These are phyloP conservation scores for Ciona savignyi DNA, from an alignment of 23 tunicate species.

Conservation along the genomic window DNA sequence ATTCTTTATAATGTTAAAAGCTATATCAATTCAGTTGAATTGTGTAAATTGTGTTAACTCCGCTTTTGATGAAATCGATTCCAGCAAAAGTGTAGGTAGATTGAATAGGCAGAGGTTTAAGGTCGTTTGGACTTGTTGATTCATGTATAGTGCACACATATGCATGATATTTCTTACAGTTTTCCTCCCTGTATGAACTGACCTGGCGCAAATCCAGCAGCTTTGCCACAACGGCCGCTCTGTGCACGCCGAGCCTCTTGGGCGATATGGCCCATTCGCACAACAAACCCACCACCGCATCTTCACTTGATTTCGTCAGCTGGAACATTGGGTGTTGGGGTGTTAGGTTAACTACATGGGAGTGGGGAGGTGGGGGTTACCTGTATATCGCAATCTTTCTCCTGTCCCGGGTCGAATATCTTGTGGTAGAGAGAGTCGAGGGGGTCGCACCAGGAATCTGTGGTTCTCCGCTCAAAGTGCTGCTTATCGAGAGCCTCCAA, in stretches of 20 bases:
- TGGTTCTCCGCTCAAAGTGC: constrained; percentile 27
- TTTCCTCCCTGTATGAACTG: too few species aligned
- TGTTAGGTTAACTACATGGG: too few species aligned
- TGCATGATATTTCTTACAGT: too few species aligned
- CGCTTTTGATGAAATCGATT: too few species aligned
- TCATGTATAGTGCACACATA: too few species aligned
- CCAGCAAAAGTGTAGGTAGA: too few species aligned
- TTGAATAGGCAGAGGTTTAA: too few species aligned
- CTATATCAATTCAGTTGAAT: background rate
- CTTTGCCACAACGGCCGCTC: constrained; percentile 81
- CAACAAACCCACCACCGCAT: constrained; percentile 59
- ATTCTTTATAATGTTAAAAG: too few species aligned
- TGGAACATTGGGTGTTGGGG: too few species aligned
- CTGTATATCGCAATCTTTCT: constrained; percentile 22
- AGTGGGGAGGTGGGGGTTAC: too few species aligned
- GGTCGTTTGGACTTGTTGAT: too few species aligned
- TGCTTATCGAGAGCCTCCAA: constrained; percentile 78
- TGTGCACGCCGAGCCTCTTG: constrained; percentile 60
- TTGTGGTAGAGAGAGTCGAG: constrained; percentile 44
- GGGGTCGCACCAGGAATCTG: constrained; percentile 17
- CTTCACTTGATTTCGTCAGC: constrained; percentile 43
- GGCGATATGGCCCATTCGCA: constrained; percentile 92
- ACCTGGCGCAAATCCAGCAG: constrained; percentile 76
- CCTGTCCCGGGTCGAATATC: constrained; percentile 52
- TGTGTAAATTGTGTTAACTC: too few species aligned